Percentiles rank a stretch among this genome's conserved stretches.
These are phyloP conservation scores for Cydia amplana DNA, from an alignment of 1,140 invertebrate species.

Conservation along the genomic window DNA sequence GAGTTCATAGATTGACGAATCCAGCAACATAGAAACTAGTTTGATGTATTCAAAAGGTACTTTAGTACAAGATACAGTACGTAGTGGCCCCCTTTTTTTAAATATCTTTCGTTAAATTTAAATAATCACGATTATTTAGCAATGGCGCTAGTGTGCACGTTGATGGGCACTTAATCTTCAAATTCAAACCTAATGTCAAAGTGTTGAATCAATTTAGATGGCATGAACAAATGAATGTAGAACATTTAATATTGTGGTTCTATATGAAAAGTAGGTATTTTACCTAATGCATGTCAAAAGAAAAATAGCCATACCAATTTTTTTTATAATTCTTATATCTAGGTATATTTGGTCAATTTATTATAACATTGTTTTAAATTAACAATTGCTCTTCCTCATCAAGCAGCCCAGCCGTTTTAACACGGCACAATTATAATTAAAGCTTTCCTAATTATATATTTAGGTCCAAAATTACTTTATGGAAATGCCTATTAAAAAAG, in stretches of 20 bases:
- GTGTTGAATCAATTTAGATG: background rate
- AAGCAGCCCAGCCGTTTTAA: background rate
- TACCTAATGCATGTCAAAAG: slow-evolving; percentile 1
- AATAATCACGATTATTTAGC: too few species aligned
- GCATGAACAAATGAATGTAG: background rate
- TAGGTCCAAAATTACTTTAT: background rate
- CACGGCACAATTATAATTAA: slow-evolving; percentile 17
- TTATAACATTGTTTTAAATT: background rate
- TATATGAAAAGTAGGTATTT: background rate
- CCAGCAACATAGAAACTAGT: too few species aligned
- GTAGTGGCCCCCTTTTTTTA: too few species aligned
- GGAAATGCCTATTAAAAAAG: background rate
- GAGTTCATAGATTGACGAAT: too few species aligned
- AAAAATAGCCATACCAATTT: background rate
- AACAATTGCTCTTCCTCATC: slow-evolving; percentile 1
- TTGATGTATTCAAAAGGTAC: too few species aligned
- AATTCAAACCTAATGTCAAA: too few species aligned
- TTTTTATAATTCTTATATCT: background rate
- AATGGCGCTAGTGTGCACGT: too few species aligned
- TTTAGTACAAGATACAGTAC: too few species aligned
- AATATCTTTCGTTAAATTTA: too few species aligned
- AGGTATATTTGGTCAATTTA: slow-evolving; percentile 26
- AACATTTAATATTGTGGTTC: background rate
- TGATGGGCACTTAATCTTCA: too few species aligned
- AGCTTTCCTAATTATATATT: slow-evolving; percentile 14